Conservation (phyloP, 92 coral and sea anemone species). For the Phenganax marumi region DNA sequence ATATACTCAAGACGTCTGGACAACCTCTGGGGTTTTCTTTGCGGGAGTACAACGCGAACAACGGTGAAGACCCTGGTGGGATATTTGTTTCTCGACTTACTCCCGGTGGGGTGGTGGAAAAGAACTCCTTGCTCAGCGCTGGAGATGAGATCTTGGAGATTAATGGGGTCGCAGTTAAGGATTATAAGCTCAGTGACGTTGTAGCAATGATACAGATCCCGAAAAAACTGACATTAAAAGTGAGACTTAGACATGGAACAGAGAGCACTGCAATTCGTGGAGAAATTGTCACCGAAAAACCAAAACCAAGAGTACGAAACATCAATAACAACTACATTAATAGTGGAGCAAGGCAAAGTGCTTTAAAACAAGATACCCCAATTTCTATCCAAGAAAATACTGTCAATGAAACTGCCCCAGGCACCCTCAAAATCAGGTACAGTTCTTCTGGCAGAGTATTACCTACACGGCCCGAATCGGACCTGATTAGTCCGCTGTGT, state of each 20-base stretch:
- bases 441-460: constrained; percentile 34
- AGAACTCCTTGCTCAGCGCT: constrained; percentile 63
- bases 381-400: neutral
- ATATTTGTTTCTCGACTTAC: constrained; percentile 84
- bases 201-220: constrained; percentile 92
- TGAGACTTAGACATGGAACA: constrained; percentile 28
- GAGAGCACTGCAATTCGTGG: neutral
- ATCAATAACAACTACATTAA: constrained; percentile 2
- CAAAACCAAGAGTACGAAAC: constrained; percentile 14
- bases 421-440: constrained; percentile 6
- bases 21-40: constrained; percentile 91
- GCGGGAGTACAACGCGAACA: constrained; percentile 74
- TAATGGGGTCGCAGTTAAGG: constrained; percentile 70
- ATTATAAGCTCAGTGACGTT: constrained; percentile 72
- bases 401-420: neutral
- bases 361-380: constrained; percentile 2
- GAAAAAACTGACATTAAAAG: constrained; percentile 66
- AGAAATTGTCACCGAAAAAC: neutral
- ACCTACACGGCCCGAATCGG: constrained; percentile 32
- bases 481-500: neutral
- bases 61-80: constrained; percentile 54
- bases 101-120: constrained; percentile 74
- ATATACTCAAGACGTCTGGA: constrained; percentile 59
- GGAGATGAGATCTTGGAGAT: constrained; percentile 91
- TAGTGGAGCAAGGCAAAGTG: neutral